Percentiles rank a stretch among this genome's conserved stretches.
phyloP scores from a whole-genome alignment of 2,888 invertebrate genomes.

The Ornithoptera priamus region DNA sequence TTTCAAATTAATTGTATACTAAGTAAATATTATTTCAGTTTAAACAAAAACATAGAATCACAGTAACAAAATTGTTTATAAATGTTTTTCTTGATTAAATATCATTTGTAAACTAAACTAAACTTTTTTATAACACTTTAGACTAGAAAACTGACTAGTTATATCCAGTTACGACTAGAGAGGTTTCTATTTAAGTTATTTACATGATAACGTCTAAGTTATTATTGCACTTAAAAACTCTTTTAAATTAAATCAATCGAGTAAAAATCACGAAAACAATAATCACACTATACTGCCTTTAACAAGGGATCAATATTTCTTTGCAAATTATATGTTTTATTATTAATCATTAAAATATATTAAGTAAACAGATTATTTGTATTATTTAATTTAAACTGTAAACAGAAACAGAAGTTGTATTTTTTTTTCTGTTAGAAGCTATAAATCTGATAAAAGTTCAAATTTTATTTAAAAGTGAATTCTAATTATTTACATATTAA shows the following conservation, averaged over 20 bases:
- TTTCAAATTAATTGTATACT: not conserved
- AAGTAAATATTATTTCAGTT: not conserved
- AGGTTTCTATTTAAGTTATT: constrained; percentile 10
- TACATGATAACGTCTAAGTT: constrained; percentile 32
- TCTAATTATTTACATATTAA: no score
- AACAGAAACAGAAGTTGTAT: no score
- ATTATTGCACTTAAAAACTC: constrained; percentile 38
- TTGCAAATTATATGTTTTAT: no score
- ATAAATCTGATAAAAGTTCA: no score
- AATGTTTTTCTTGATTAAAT: not conserved
- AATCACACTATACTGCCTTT: not conserved
- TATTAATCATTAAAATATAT: no score
- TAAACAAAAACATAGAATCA: no score
- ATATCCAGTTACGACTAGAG: constrained; percentile 5
- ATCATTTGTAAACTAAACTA: no score
- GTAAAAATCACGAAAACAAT: not conserved
- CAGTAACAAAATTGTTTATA: not conserved
- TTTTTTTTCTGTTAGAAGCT: no score
- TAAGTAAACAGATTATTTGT: no score
- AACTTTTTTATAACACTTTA: not conserved
- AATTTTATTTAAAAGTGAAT: no score
- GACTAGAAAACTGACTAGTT: constrained; percentile 24
- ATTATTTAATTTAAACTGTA: no score
- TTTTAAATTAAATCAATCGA: not conserved
- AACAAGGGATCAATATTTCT: no score